phyloP scores from a whole-genome alignment of 2,888 invertebrate species.

The Spisula solida region DNA sequence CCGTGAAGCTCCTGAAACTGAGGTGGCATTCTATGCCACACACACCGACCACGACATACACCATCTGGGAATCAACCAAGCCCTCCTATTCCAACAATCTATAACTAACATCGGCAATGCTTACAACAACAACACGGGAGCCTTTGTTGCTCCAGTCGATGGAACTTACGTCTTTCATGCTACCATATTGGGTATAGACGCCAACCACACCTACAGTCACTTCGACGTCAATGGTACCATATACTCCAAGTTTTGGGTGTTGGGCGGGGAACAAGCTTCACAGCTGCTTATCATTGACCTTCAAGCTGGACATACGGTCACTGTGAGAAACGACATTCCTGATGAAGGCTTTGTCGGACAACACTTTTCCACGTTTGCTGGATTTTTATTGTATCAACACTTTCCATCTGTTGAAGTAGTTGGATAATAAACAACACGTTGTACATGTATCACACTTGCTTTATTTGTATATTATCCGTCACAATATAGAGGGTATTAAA shows the following conservation, averaged over 20 bases:
- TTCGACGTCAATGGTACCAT: slow-evolving; percentile 21
- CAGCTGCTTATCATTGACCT: slow-evolving; percentile 10
- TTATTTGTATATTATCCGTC: too few relatives aligned
- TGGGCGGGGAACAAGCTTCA: not conserved
- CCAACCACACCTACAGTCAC: not conserved
- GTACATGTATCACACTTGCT: too few relatives aligned
- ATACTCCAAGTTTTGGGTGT: not conserved
- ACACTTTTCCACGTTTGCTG: slow-evolving; percentile 26
- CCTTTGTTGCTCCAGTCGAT: slow-evolving; percentile 18
- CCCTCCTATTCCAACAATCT: not conserved
- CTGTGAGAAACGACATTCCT: not conserved
- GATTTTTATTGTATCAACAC: slow-evolving; percentile 35
- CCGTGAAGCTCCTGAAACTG: not conserved
- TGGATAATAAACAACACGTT: slow-evolving; percentile 2
- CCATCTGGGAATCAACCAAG: not conserved
- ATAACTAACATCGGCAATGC: not conserved
- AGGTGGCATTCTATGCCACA: not conserved
- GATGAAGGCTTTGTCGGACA: not conserved
- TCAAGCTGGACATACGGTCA: not conserved
- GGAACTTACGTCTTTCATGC: slow-evolving; percentile 4
- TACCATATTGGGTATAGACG: not conserved
- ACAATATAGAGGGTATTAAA: too few relatives aligned
- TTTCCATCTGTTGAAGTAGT: not conserved
- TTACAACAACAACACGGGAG: not conserved
- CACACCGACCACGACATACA: not conserved